Conservation (phyloP, 1,140 invertebrate genomes). For the Cepaea nemoralis region DNA sequence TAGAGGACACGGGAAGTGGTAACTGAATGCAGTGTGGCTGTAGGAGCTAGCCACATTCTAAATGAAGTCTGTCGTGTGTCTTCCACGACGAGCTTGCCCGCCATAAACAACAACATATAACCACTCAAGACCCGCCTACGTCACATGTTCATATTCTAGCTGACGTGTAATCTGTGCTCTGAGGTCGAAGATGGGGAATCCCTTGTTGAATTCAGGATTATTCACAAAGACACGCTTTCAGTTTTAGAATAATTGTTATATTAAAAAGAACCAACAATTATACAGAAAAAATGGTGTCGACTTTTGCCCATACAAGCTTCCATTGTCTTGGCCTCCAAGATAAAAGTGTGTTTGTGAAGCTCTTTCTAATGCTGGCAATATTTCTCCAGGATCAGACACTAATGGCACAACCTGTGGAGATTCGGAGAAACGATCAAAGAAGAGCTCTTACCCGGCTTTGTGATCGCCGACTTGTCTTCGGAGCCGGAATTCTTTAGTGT, state of each 20-base stretch:
- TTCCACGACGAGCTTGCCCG: too few species aligned
- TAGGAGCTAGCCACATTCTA: too few species aligned
- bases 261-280: neutral
- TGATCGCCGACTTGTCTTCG: constrained; percentile 49
- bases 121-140: too few species aligned
- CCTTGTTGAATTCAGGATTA: too few species aligned
- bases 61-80: too few species aligned
- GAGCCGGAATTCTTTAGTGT: constrained; percentile 39
- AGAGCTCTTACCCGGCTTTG: constrained; percentile 37
- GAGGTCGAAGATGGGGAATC: too few species aligned
- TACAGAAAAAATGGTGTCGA: neutral
- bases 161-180: too few species aligned
- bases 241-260: neutral
- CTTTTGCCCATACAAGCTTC: neutral
- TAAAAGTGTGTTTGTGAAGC: neutral
- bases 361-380: neutral
- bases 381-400: neutral
- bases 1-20: too few species aligned
- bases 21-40: too few species aligned
- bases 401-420: neutral
- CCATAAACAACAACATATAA: too few species aligned
- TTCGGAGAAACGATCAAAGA: constrained; percentile 42
- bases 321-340: neutral
- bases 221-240: neutral
- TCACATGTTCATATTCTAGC: too few species aligned